Percentiles rank a stretch among this genome's conserved stretches.
Conservation (phyloP, 2,888 invertebrate genomes). For the Chromoteleia sp. region DNA sequence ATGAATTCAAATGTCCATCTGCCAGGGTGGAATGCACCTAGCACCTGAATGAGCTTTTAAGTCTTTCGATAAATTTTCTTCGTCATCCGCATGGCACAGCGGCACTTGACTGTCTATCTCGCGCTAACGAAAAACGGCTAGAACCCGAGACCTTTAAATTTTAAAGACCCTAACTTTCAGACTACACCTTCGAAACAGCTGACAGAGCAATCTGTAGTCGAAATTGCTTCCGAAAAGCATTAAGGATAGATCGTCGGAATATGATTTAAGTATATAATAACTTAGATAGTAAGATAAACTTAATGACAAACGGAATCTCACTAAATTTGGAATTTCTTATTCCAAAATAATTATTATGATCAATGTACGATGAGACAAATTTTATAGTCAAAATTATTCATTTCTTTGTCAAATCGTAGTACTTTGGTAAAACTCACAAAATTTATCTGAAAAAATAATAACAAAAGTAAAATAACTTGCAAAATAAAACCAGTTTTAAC, state of each 20-base stretch:
- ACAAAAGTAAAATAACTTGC: no score
- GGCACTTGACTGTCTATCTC: conserved; percentile 37
- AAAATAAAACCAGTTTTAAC: no score
- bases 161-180: conserved; percentile 48
- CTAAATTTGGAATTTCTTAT: no score
- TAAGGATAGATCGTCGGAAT: conserved; percentile 9
- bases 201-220: conserved; percentile 55
- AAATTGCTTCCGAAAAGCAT: conserved; percentile 58
- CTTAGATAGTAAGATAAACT: conserved; percentile 4
- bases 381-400: no score
- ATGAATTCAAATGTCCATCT: conserved; percentile 40
- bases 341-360: no score
- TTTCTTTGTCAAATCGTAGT: no score
- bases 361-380: no score
- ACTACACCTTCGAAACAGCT: conserved; percentile 37
- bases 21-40: conserved; percentile 31
- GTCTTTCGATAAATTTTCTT: conserved; percentile 41
- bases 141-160: conserved; percentile 57
- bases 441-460: no score
- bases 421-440: no score
- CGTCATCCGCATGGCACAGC: conserved; percentile 42
- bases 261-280: conserved; percentile 46
- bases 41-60: conserved; percentile 41
- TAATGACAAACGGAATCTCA: conserved; percentile 5
- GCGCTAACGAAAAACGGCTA: conserved; percentile 36